Evolutionary conservation across 2,888 invertebrate species (phyloP).

Genomic region (Pristionchus maxplancki): DNA sequence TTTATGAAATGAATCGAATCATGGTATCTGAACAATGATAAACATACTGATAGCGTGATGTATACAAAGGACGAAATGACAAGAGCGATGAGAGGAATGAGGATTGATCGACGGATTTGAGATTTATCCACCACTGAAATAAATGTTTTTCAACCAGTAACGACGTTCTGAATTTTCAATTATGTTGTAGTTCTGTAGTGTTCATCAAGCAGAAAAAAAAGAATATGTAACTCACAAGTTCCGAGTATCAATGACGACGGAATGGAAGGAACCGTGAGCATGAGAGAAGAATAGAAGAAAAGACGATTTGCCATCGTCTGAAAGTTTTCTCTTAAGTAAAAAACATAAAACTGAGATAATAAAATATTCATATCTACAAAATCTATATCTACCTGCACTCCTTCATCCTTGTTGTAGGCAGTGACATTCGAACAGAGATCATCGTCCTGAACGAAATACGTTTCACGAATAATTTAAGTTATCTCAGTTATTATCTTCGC

Average conservation of each 20-base stretch:
- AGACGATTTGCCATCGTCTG: slow-evolving; percentile 23
- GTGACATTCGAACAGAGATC: slow-evolving; percentile 46
- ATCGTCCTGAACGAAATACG: slow-evolving; percentile 14
- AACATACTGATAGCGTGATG: slow-evolving; percentile 6
- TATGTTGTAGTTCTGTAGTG: too few relatives aligned
- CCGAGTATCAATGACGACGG: slow-evolving; percentile 50
- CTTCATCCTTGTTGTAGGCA: slow-evolving; percentile 30
- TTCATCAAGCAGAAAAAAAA: too few relatives aligned
- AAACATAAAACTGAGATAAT: too few relatives aligned
- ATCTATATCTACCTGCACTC: neutral
- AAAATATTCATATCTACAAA: neutral
- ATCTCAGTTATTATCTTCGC: neutral
- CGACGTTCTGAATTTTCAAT: too few relatives aligned
- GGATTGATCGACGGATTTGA: slow-evolving; percentile 35
- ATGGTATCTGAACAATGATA: too few relatives aligned
- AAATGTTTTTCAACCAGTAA: too few relatives aligned
- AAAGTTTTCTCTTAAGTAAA: neutral
- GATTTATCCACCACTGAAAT: slow-evolving; percentile 45
- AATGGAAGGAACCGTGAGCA: slow-evolving; percentile 49
- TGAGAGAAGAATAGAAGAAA: slow-evolving; percentile 51
- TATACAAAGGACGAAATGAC: slow-evolving; percentile 41
- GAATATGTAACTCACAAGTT: too few relatives aligned
- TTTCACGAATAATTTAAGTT: neutral
- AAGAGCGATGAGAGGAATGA: slow-evolving; percentile 48
- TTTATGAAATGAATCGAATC: too few relatives aligned